Base-by-base conservation (phyloP, 2,888 invertebrate species). In the Siphonodentalium dalli region DNA sequence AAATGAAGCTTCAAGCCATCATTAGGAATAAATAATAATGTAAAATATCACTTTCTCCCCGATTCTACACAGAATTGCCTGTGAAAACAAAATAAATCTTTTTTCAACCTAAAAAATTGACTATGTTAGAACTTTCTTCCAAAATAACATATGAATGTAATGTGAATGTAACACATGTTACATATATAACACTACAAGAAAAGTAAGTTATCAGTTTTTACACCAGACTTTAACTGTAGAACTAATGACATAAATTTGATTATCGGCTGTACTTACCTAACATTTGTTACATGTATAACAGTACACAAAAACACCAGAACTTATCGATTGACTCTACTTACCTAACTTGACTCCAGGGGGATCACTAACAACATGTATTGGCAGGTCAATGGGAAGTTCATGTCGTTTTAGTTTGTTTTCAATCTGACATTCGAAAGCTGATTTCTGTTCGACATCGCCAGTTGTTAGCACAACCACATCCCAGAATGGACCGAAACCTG, bases 391-490 rank as follows among this genome's bases (percentile, higher is more conserved):
- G 11, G 83, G 82, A 8, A 83, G 56, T 54, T 81, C 78, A 3
- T 62, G 60, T 29, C 71, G 62, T 1, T 59, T 26, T 4, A 65
- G 41, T 60, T 83, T 82, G 35, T 67, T 63, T 23, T 71, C 52
- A 9, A 83, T 63, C 65, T 82, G 82, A 5, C 65, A 52, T 53
- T 80, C 67, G 65, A 77, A 83, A 1, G 80, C 80, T 33, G 66
- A 41, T 53, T 72, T 72, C 66, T 83, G 83, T 9, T 68, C 74
- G 15, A 71, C 69, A 63, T 83, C 82, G 13, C 77, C 74, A 11
- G 83, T 76, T 13, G 83, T 82, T 27, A 83, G 71, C 11, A 82
- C 75, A 9, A 83, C 77, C 3, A 77, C 66, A 71, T 83, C 82
- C 83, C 83, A 83, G 62, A 75, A 80, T 11, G 62, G 61, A 26